Evolutionary conservation across 2,888 invertebrate genomes (phyloP), one percentile per base, ranked within the genome.

Genomic region (Heliconius hortense): DNA sequence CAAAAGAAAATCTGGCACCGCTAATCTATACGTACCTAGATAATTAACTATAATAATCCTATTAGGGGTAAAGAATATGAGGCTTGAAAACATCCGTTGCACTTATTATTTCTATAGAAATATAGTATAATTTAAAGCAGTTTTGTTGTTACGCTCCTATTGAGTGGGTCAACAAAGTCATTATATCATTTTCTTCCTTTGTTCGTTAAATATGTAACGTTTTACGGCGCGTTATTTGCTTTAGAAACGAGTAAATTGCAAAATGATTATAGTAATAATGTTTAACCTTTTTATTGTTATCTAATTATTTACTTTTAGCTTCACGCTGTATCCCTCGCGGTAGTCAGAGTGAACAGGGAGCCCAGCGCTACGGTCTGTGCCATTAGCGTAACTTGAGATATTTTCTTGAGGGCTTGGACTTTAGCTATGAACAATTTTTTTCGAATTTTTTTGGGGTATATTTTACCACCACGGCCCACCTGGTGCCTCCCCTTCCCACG

Each of bases 1-100:
- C 31, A 35, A 35, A 8, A 35, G 31, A 35, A 8, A 35, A 35
- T 35, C 31, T 35, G 31, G 31, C 8, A 35, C 1, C 31, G 31
- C 31, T 35, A 8, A 35, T n/a, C 13, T 5, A 35, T 64, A 64
- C 35, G 66, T 43, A 39, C 66, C 43, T 15, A 24, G 24, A 69
- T 35, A 31, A 69, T 31, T 69, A 5, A 31, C 28, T 53, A n/a
- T 69, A 69, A 69, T 69, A 69, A 56, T 69, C 28, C 69, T 56
- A 56, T 69, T 56, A 56, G 31, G 4, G 8, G 4, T 24, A 24
- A 31, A 53, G 15, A 69, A 31, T 24, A 15, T 56, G 35, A n/a
- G 56, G 15, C 15, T 56, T 31, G 24, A 69, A 56, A 35, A 69
- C 69, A 69, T 69, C 35, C 69, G 56, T n/a, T n/a, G 5, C 31